Percentiles rank a stretch among this genome's conserved stretches.
Conservation (phyloP, 2,797 vertebrate species). For the Poeciliopsis infans region DNA sequence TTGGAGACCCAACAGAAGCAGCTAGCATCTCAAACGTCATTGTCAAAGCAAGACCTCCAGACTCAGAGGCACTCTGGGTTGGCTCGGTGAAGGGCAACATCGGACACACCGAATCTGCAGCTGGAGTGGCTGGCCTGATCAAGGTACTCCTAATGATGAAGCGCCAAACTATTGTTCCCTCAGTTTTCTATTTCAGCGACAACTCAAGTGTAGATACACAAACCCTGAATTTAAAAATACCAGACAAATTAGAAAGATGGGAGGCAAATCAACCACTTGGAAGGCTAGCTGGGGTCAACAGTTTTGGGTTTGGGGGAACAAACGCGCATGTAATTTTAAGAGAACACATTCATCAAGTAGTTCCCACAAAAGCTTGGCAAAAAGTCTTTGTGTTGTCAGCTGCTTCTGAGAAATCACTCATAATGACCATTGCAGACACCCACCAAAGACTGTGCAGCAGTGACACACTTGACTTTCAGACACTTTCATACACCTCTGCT, state of each 20-base stretch:
- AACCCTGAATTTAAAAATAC: slow-evolving; percentile 80
- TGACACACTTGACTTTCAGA: slow-evolving; percentile 69
- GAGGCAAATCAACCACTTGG: slow-evolving; percentile 44
- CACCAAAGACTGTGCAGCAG: slow-evolving; percentile 70
- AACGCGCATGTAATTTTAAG: slow-evolving; percentile 86
- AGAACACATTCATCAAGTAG: slow-evolving; percentile 68
- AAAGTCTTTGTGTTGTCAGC: slow-evolving; percentile 84
- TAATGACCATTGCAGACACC: slow-evolving; percentile 73
- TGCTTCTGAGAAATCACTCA: slow-evolving; percentile 80
- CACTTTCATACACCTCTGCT: slow-evolving; percentile 85
- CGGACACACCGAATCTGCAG: slow-evolving; percentile 88
- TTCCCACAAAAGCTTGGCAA: slow-evolving; percentile 46
- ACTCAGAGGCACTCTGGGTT: slow-evolving; percentile 67
- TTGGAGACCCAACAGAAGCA: slow-evolving; percentile 84
- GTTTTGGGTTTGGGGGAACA: slow-evolving; percentile 91
- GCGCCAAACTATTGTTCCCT: slow-evolving; percentile 85
- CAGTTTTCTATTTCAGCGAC: slow-evolving; percentile 82
- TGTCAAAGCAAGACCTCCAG: slow-evolving; percentile 70
- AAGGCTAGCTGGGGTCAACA: slow-evolving; percentile 86
- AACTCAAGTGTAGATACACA: slow-evolving; percentile 76
- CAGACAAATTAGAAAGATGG: slow-evolving; percentile 80
- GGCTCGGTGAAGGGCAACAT: slow-evolving; percentile 89
- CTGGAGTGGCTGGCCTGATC: slow-evolving; percentile 87
- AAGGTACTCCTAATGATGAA: slow-evolving; percentile 93
- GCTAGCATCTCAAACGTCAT: slow-evolving; percentile 79